These are phyloP conservation scores for Galeopterus variegatus DNA, from an alignment of 2,113 vertebrate genomes.

Conservation along the genomic window DNA sequence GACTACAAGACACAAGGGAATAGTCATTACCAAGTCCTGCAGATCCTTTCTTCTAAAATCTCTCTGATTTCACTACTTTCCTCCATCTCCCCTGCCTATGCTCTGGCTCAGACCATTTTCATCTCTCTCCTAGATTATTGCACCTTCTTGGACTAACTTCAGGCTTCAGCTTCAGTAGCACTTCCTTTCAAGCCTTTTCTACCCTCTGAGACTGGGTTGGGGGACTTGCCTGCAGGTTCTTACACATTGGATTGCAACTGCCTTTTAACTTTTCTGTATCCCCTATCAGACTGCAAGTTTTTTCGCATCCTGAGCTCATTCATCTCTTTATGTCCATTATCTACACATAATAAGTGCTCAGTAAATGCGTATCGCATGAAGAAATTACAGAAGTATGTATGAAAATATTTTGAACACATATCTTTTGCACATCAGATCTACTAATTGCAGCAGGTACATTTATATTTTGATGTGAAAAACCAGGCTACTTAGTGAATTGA, in stretches of 20 bases:
- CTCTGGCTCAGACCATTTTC: background rate
- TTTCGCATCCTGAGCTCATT: background rate
- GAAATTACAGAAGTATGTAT: background rate
- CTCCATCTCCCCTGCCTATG: background rate
- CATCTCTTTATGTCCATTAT: background rate
- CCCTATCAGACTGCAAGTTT: background rate
- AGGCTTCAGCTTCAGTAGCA: background rate
- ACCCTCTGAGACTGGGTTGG: background rate
- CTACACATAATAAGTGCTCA: background rate
- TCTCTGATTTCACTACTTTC: background rate
- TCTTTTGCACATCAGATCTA: background rate
- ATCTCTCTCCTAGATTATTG: background rate
- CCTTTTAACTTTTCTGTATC: background rate
- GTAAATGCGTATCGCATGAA: background rate
- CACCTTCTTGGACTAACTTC: background rate
- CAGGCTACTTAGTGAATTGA: conserved; percentile 27
- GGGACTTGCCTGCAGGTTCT: background rate
- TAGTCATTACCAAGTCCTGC: background rate
- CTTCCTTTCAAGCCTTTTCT: background rate
- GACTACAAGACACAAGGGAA: background rate
- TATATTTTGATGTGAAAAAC: conserved; percentile 5
- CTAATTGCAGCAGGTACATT: background rate
- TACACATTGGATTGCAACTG: background rate
- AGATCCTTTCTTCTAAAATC: background rate
- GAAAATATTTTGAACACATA: background rate